phyloP scores from a whole-genome alignment of 2,797 vertebrate species.

The Anniella stebbinsi region DNA sequence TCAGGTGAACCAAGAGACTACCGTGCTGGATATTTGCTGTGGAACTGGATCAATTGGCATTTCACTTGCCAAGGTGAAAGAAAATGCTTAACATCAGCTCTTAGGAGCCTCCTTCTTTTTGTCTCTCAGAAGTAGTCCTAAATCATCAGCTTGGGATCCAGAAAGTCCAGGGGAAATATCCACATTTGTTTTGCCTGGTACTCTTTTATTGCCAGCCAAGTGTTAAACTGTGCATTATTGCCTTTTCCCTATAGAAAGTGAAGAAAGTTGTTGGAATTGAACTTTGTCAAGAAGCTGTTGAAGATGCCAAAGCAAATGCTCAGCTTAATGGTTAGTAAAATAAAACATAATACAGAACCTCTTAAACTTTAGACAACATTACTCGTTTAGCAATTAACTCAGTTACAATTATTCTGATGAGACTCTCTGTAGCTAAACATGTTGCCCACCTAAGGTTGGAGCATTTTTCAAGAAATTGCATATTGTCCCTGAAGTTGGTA shows the following conservation, averaged over 20 bases:
- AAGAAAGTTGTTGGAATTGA: constrained; percentile 97
- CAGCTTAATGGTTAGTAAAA: constrained; percentile 86
- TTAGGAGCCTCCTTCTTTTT: too few species aligned
- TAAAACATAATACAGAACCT: background rate
- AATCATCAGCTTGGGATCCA: background rate
- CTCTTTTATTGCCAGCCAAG: too few species aligned
- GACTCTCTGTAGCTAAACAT: background rate
- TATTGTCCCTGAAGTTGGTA: background rate
- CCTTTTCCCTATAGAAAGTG: constrained; percentile 82
- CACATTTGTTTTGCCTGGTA: background rate
- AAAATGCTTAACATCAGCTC: background rate
- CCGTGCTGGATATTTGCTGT: constrained; percentile 93
- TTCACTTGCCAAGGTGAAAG: constrained; percentile 90
- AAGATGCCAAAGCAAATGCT: constrained; percentile 92
- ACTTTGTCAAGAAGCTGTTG: constrained; percentile 93
- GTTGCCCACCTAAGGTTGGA: background rate
- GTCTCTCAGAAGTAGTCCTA: background rate
- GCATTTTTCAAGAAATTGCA: background rate
- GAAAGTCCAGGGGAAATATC: background rate
- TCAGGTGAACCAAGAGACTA: constrained; percentile 87
- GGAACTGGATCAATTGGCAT: constrained; percentile 97
- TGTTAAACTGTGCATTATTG: background rate
- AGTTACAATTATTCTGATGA: background rate
- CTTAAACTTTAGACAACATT: background rate
- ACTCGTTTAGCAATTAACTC: background rate